Conservation (phyloP, 2,113 vertebrate genomes). For the Rana temporaria region DNA sequence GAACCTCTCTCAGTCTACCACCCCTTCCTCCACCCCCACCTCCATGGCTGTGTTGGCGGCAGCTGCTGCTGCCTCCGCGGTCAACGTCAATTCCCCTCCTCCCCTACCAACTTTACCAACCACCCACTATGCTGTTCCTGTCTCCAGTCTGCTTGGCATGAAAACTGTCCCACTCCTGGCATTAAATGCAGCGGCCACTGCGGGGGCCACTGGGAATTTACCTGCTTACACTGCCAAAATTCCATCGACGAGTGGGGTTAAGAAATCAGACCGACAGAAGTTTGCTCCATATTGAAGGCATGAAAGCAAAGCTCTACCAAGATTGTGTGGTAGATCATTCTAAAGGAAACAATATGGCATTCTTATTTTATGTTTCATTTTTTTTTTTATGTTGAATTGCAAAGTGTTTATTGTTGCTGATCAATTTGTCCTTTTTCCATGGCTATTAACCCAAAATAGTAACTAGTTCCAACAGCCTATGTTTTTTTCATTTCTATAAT, state of each 20-base stretch:
- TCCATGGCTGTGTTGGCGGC: conserved; percentile 87
- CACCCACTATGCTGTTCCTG: conserved; percentile 88
- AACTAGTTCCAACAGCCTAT: conserved; percentile 74
- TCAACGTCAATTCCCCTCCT: conserved; percentile 85
- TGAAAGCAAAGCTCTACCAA: conserved; percentile 70
- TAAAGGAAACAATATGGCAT: conserved; percentile 70
- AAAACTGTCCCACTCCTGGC: conserved; percentile 88
- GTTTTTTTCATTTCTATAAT: conserved; percentile 33
- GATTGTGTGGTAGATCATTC: conserved; percentile 71
- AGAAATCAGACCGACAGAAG: conserved; percentile 92
- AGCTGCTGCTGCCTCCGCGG: conserved; percentile 75
- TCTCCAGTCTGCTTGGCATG: conserved; percentile 95
- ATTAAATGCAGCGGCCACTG: conserved; percentile 80
- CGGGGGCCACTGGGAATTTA: conserved; percentile 82
- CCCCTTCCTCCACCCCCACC: conserved; percentile 83
- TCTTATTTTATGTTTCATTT: conserved; percentile 58
- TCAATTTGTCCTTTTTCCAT: conserved; percentile 70
- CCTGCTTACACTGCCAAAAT: conserved; percentile 87
- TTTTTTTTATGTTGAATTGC: conserved; percentile 70
- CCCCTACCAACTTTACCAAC: conserved; percentile 79
- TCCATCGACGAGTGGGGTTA: conserved; percentile 76
- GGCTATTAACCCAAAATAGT: conserved; percentile 65
- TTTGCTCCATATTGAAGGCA: conserved; percentile 89
- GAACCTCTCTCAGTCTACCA: conserved; percentile 86
- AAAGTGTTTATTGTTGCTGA: conserved; percentile 69